These are phyloP conservation scores for Frieseomelitta varia DNA, from an alignment of 1,140 invertebrate genomes.

Conservation along the genomic window DNA sequence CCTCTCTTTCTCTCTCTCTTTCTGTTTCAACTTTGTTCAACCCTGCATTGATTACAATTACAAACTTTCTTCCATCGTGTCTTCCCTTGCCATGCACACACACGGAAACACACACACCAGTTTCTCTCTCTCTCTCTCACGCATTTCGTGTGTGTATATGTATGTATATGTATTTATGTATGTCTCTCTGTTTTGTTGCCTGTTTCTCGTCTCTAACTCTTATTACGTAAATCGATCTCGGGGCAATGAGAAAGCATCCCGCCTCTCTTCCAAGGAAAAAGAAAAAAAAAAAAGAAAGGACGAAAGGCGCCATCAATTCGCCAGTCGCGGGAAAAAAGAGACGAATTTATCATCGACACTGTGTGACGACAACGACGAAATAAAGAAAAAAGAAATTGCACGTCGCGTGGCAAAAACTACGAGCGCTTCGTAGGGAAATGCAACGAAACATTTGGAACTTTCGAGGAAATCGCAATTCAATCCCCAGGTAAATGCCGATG, in stretches of 20 bases:
- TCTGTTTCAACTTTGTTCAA: conserved; percentile 19
- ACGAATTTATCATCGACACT: neutral
- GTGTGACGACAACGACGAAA: neutral
- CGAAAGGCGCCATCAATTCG: neutral
- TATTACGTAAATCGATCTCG: conserved; percentile 3
- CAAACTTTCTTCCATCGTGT: conserved; percentile 32
- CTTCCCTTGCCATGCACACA: conserved; percentile 33
- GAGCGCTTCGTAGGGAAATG: neutral
- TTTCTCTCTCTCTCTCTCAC: conserved; percentile 42
- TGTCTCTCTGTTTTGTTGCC: conserved; percentile 3
- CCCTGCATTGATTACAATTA: conserved; percentile 24
- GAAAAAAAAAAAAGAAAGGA: too few relatives aligned
- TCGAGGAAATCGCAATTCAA: neutral
- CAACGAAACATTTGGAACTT: neutral
- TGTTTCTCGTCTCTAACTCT: conserved; percentile 8
- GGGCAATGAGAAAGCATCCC: neutral
- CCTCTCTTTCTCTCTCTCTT: conserved; percentile 29
- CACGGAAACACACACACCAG: conserved; percentile 15
- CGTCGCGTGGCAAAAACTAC: neutral
- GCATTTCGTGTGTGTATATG: conserved; percentile 41
- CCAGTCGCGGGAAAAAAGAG: neutral
- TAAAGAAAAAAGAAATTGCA: neutral
- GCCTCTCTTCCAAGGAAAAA: neutral
- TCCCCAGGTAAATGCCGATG: neutral
- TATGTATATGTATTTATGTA: conserved; percentile 24